Evolutionary conservation across 2,113 vertebrate genomes (phyloP).

Genomic region (Corythornis vintsioides): DNA sequence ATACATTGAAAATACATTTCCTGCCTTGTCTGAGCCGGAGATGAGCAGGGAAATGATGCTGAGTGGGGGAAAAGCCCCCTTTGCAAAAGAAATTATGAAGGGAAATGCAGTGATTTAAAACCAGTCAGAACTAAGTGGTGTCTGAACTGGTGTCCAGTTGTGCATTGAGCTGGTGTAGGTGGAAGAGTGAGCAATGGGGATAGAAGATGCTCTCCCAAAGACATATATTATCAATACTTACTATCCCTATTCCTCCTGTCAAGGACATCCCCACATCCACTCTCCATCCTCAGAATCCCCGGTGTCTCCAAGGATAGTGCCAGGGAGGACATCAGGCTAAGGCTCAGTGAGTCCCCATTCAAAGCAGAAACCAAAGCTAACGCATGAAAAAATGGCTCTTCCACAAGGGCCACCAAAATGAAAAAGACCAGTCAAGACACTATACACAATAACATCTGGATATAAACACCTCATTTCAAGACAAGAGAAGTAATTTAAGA

Average conservation of each 20-base stretch:
- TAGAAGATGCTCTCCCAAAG: background rate
- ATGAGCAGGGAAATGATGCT: conserved; percentile 12
- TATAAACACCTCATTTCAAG: background rate
- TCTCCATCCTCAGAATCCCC: background rate
- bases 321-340: background rate
- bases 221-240: background rate
- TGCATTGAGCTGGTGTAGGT: background rate
- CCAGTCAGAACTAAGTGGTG: background rate
- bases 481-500: background rate
- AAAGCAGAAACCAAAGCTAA: conserved; percentile 2
- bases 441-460: background rate
- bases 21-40: conserved; percentile 52
- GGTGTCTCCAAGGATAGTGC: background rate
- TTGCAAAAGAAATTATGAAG: background rate
- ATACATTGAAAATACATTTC: conserved; percentile 64
- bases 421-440: background rate
- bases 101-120: background rate
- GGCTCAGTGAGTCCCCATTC: background rate
- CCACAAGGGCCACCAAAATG: background rate
- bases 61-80: conserved; percentile 32
- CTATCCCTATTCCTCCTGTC: background rate
- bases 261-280: background rate
- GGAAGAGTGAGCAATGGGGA: background rate
- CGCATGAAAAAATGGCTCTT: background rate
- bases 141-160: background rate